phyloP scores from a whole-genome alignment of 2,797 vertebrate genomes.

The Platyrinchus mystaceus region DNA sequence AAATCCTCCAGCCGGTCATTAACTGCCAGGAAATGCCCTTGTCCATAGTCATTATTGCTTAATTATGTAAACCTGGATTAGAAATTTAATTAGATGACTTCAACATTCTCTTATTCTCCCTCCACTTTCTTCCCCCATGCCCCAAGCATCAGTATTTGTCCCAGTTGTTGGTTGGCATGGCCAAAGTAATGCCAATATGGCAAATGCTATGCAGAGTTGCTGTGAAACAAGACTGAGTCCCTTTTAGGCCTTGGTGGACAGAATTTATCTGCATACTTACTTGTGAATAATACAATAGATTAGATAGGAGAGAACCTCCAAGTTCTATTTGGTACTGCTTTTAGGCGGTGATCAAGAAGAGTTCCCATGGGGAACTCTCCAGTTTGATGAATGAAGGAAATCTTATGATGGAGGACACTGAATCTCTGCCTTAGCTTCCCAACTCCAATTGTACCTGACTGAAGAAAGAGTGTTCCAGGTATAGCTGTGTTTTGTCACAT shows the following conservation, averaged over 20 bases:
- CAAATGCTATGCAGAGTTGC: not conserved
- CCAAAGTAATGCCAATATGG: not conserved
- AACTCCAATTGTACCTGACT: not conserved
- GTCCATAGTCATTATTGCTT: constrained; percentile 53
- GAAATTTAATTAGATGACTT: constrained; percentile 63
- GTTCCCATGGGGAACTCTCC: not conserved
- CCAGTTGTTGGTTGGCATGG: not conserved
- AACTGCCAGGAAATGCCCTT: constrained; percentile 68
- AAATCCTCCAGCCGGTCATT: constrained; percentile 62
- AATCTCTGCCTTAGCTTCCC: not conserved
- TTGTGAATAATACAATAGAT: not conserved
- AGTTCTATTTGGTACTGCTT: not conserved
- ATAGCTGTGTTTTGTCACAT: fast-evolving
- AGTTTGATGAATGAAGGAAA: not conserved
- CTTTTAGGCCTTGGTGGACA: not conserved
- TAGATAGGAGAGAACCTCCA: not conserved
- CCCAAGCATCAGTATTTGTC: not conserved
- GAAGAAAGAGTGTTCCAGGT: not conserved
- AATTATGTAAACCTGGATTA: constrained; percentile 70
- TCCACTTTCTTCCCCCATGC: not conserved
- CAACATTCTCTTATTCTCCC: constrained; percentile 22
- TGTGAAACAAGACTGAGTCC: not conserved
- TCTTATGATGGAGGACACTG: not conserved
- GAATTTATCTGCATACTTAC: not conserved
- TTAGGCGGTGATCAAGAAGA: not conserved